These are phyloP conservation scores for Echinops telfairi DNA, from an alignment of 2,113 vertebrate genomes.

Conservation along the genomic window DNA sequence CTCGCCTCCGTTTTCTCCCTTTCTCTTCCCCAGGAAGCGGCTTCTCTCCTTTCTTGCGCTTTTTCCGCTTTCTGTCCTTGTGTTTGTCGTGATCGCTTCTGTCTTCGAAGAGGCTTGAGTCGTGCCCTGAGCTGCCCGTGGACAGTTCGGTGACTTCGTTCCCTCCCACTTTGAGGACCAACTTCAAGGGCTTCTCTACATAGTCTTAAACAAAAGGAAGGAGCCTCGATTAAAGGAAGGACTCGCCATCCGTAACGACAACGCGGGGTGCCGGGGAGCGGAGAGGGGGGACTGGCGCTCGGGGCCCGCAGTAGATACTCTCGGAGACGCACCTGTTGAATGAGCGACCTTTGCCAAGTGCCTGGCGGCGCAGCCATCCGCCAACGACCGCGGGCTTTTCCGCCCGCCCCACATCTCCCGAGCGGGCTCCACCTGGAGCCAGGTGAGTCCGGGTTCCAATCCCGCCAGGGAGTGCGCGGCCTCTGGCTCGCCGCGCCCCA, in stretches of 20 bases:
- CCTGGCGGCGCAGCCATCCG: too few relatives aligned
- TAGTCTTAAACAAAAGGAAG: slow-evolving; percentile 82
- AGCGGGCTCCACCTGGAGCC: background rate
- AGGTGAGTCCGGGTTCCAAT: background rate
- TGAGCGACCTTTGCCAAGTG: background rate
- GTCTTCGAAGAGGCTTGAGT: slow-evolving; percentile 88
- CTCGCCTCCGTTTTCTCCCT: slow-evolving; percentile 90
- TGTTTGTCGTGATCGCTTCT: slow-evolving; percentile 92
- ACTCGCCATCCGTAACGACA: accelerated
- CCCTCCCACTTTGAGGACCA: slow-evolving; percentile 97
- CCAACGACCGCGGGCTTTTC: too few relatives aligned
- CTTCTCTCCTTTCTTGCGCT: slow-evolving; percentile 96
- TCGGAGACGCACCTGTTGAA: slow-evolving; percentile 44
- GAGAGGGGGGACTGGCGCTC: too few relatives aligned
- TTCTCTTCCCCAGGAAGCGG: slow-evolving; percentile 91
- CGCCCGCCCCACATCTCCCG: background rate
- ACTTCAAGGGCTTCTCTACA: slow-evolving; percentile 94
- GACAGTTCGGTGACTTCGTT: slow-evolving; percentile 95
- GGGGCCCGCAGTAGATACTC: too few relatives aligned
- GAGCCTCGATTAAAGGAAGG: background rate
- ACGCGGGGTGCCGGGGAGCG: accelerated
- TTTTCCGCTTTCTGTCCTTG: slow-evolving; percentile 95
- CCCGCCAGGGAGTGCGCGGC: background rate
- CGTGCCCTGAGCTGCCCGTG: slow-evolving; percentile 92
- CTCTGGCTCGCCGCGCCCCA: background rate